Evolutionary conservation across 1,140 invertebrate species (phyloP).

Genomic region (Cardiocondyla obscurior): DNA sequence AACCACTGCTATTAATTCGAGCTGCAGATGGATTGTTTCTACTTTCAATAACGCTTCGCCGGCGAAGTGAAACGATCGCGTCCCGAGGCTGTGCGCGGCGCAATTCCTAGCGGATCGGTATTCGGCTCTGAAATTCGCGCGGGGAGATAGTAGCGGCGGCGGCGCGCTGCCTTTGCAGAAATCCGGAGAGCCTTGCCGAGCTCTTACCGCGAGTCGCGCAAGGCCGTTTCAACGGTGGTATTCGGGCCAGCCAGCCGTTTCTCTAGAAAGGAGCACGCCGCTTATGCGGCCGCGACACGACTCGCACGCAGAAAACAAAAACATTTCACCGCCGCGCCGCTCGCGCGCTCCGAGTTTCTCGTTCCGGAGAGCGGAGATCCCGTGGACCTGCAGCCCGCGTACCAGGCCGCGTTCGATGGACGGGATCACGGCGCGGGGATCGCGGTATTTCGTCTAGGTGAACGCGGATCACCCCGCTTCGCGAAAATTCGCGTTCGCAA

Average conservation of each 20-base stretch:
- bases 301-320: slow-evolving; percentile 60
- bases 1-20: background rate
- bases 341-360: slow-evolving; percentile 49
- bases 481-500: slow-evolving; percentile 32
- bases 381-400: background rate
- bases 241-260: slow-evolving; percentile 75
- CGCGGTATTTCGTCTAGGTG: background rate
- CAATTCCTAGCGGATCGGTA: slow-evolving; percentile 25
- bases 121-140: slow-evolving; percentile 22
- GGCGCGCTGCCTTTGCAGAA: slow-evolving; percentile 61
- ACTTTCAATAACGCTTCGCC: background rate
- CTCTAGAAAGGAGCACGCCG: slow-evolving; percentile 74
- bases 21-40: background rate
- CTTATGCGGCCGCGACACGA: slow-evolving; percentile 52
- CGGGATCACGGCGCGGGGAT: background rate
- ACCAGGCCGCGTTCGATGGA: background rate
- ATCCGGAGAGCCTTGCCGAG: slow-evolving; percentile 64
- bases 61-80: slow-evolving; percentile 25
- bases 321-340: slow-evolving; percentile 27
- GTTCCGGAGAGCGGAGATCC: slow-evolving; percentile 17
- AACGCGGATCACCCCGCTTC: background rate
- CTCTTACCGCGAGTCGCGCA: slow-evolving; percentile 71
- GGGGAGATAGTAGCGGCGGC: slow-evolving; percentile 20
- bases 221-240: slow-evolving; percentile 73
- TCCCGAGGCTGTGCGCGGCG: background rate